Conservation (phyloP, 1,140 invertebrate genomes). For the Phocides pigmalion region DNA sequence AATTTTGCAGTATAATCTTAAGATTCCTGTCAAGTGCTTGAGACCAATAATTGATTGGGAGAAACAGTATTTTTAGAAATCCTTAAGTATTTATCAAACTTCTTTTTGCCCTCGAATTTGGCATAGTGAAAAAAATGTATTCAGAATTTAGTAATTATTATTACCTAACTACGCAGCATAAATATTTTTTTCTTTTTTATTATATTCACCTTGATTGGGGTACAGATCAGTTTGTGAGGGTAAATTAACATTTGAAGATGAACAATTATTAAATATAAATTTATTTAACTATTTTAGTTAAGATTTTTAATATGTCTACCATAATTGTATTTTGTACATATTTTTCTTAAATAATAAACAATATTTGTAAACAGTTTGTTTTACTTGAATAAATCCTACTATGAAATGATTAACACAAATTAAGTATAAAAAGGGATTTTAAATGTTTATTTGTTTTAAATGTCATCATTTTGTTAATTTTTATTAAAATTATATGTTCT, state of each 20-base stretch:
- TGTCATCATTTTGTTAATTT: too few species aligned
- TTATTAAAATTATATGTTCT: too few species aligned
- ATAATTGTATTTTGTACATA: constrained; percentile 42
- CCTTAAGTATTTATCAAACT: constrained; percentile 41
- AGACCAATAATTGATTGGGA: constrained; percentile 41
- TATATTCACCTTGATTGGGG: too few species aligned
- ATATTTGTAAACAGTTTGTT: constrained; percentile 10
- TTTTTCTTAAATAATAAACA: constrained; percentile 40
- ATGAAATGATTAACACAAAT: too few species aligned
- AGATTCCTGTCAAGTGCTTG: constrained; percentile 24
- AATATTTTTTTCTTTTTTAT: too few species aligned
- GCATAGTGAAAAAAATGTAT: neutral
- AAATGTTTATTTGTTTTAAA: too few species aligned
- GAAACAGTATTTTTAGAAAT: constrained; percentile 55
- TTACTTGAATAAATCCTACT: too few species aligned
- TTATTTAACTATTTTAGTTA: constrained; percentile 31
- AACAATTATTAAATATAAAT: constrained; percentile 6
- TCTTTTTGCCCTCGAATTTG: constrained; percentile 18
- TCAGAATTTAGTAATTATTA: constrained; percentile 1
- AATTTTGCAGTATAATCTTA: constrained; percentile 53
- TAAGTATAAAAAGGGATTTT: too few species aligned
- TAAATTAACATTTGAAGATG: constrained; percentile 7
- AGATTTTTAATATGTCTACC: constrained; percentile 36
- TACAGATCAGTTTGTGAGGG: neutral
- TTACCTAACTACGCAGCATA: constrained; percentile 10